A percentile compares a stretch with the other conserved stretches of the same genome.
These are phyloP conservation scores for Orthonevra nobilis DNA, from an alignment of 2,888 invertebrate genomes.

Conservation along the genomic window DNA sequence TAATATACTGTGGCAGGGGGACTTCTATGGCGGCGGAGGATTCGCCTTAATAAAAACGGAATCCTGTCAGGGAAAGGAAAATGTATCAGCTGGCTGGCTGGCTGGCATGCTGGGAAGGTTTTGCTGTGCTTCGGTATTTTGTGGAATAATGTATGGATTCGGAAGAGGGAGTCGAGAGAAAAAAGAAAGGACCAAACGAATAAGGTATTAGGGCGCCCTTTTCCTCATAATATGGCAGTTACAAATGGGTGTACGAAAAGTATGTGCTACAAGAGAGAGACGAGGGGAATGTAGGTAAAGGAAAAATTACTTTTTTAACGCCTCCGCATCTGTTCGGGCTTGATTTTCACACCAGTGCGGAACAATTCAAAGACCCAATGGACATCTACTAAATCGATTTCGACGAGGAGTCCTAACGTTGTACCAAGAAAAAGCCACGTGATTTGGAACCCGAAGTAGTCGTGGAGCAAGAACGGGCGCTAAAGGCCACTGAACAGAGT, in stretches of 20 bases:
- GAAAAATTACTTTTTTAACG: too few relatives aligned
- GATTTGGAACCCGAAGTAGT: too few relatives aligned
- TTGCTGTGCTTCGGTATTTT: conserved; percentile 9
- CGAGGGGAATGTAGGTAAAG: too few relatives aligned
- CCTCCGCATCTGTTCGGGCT: too few relatives aligned
- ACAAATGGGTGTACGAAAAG: background rate
- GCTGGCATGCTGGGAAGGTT: conserved; percentile 1
- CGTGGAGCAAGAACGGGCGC: too few relatives aligned
- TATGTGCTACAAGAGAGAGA: conserved; percentile 1
- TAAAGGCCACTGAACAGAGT: too few relatives aligned
- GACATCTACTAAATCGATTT: too few relatives aligned
- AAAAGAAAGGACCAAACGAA: conserved; percentile 30
- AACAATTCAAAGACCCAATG: too few relatives aligned
- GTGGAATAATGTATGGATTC: conserved; percentile 16
- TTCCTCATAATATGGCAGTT: conserved; percentile 11
- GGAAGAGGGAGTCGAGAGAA: conserved; percentile 4
- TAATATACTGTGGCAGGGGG: conserved; percentile 31
- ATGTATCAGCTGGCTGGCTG: conserved; percentile 51
- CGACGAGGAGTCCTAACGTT: too few relatives aligned
- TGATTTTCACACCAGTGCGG: too few relatives aligned
- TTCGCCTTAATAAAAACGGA: conserved; percentile 58
- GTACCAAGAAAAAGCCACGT: too few relatives aligned
- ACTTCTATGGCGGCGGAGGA: conserved; percentile 25
- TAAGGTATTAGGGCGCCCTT: conserved; percentile 26
- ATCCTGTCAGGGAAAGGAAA: conserved; percentile 43